Evolutionary conservation across 2,113 vertebrate species (phyloP).

Genomic region (Rhinogobius similis): DNA sequence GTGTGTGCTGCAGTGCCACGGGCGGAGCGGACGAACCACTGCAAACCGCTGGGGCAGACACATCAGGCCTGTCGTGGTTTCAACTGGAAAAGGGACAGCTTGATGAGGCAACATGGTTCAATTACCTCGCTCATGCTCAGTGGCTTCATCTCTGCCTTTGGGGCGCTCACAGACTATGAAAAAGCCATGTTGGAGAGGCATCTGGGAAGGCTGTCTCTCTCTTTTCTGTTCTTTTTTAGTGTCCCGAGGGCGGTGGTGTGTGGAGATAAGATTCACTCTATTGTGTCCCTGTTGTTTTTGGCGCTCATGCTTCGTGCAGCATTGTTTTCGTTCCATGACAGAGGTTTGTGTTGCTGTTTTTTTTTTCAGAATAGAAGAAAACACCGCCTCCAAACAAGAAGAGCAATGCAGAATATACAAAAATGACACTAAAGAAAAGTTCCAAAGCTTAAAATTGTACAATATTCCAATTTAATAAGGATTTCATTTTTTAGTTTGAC

Average conservation of each 20-base stretch:
- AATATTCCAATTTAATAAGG: neutral
- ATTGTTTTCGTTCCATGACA: neutral
- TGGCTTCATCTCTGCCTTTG: conserved; percentile 27
- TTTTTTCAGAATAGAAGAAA: neutral
- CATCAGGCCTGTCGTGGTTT: conserved; percentile 46
- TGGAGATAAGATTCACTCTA: neutral
- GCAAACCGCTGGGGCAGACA: conserved; percentile 56
- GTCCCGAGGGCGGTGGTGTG: neutral
- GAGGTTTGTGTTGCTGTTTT: neutral
- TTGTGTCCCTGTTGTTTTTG: neutral
- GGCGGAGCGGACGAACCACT: conserved; percentile 36
- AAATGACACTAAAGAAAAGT: neutral
- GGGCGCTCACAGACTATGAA: conserved; percentile 11
- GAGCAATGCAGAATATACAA: too few relatives aligned
- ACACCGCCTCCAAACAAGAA: neutral
- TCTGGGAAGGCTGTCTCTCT: conserved; percentile 5
- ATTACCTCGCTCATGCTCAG: conserved; percentile 55
- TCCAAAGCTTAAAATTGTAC: neutral
- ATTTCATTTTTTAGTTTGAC: neutral
- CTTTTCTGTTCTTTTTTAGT: conserved; percentile 11
- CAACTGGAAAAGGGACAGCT: conserved; percentile 55
- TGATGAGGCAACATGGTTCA: conserved; percentile 64
- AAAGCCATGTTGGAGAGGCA: conserved; percentile 19
- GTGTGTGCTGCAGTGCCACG: conserved; percentile 15
- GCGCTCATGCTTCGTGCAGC: neutral